These are phyloP conservation scores for Garra rufa DNA, from an alignment of 2,113 vertebrate species.

Conservation along the genomic window DNA sequence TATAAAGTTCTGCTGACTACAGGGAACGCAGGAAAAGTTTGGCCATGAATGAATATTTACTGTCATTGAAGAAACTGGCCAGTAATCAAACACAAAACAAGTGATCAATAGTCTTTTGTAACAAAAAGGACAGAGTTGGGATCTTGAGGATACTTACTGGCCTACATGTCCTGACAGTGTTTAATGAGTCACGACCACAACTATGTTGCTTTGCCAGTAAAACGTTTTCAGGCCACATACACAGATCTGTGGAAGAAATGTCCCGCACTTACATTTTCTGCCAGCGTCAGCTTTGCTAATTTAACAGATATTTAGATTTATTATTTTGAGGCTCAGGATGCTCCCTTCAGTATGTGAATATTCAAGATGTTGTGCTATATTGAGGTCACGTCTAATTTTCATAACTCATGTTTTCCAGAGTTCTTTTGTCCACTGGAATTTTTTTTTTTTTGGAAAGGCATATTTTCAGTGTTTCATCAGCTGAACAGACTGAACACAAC, in stretches of 20 bases:
- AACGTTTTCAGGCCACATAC: not conserved
- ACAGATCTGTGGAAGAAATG: conserved; percentile 20
- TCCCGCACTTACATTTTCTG: not conserved
- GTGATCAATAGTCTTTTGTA: not conserved
- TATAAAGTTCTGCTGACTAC: conserved; percentile 12
- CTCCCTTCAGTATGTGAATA: not conserved
- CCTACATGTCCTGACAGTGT: conserved; percentile 32
- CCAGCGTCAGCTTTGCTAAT: not conserved
- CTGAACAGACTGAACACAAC: not conserved
- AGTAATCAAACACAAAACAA: not conserved
- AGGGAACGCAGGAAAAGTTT: not conserved
- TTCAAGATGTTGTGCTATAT: not conserved
- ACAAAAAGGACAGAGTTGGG: not conserved
- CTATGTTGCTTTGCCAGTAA: not conserved
- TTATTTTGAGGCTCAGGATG: not conserved
- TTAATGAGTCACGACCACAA: conserved; percentile 57
- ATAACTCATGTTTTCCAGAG: not conserved
- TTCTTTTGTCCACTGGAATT: not conserved
- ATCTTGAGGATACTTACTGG: not conserved
- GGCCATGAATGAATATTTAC: not conserved
- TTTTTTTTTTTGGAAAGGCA: not conserved
- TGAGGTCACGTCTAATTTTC: not conserved
- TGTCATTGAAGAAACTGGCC: not conserved
- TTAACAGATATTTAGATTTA: not conserved
- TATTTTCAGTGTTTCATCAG: not conserved